A percentile compares a stretch with the other conserved stretches of the same genome.
Conservation (phyloP, 2,797 vertebrate species). For the Eulemur rubriventer region DNA sequence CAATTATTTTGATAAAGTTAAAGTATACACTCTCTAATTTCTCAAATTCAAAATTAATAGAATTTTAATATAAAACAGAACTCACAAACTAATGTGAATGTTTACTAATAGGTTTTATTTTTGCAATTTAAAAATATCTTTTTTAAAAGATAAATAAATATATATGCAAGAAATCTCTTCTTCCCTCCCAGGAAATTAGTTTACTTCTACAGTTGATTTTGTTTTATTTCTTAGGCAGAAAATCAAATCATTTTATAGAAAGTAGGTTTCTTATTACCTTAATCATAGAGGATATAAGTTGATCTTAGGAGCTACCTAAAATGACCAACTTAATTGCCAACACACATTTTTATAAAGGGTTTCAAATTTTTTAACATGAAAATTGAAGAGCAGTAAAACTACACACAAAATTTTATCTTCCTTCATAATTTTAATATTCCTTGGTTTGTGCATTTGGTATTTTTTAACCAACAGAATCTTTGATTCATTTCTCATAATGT, state of each 20-base stretch:
- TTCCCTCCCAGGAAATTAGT: neutral
- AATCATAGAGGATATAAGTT: neutral
- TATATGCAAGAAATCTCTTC: neutral
- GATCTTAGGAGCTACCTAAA: neutral
- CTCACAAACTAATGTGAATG: neutral
- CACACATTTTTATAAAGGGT: constrained; percentile 14
- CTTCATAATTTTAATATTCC: constrained; percentile 11
- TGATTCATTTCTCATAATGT: neutral
- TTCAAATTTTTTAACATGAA: constrained; percentile 45
- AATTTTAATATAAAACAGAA: neutral
- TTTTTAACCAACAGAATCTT: neutral
- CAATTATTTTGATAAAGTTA: constrained; percentile 26
- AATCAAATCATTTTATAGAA: constrained; percentile 27
- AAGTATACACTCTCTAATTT: neutral
- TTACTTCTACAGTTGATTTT: neutral
- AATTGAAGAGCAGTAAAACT: neutral
- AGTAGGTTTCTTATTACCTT: neutral
- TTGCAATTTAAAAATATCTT: neutral
- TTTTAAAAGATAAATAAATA: neutral
- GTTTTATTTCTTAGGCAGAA: constrained; percentile 27
- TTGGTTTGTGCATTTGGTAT: neutral
- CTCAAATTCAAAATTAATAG: neutral
- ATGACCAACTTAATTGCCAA: neutral
- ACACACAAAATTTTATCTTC: neutral
- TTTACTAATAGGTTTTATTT: neutral